Evolutionary conservation across 23 tunicate species (phyloP).

Genomic region (Styela clava): DNA sequence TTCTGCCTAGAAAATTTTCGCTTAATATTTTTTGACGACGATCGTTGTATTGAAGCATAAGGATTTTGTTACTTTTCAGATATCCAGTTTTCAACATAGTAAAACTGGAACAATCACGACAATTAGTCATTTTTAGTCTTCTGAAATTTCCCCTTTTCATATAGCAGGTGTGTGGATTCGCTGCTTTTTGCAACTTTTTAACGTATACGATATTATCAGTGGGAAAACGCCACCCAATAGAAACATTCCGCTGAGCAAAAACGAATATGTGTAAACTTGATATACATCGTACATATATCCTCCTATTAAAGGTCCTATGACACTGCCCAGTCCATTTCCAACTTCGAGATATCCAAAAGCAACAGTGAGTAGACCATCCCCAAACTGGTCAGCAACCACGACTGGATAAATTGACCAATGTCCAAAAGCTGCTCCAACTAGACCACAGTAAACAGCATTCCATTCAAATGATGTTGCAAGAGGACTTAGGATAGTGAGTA

Average conservation of each 20-base stretch:
- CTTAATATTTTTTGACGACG: too few relatives aligned
- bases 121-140: too few relatives aligned
- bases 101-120: too few relatives aligned
- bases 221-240: slow-evolving; percentile 36
- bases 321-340: slow-evolving; percentile 46
- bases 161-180: background rate
- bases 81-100: too few relatives aligned
- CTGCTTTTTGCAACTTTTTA: background rate
- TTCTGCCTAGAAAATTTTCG: too few relatives aligned
- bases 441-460: slow-evolving; percentile 24
- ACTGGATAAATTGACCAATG: slow-evolving; percentile 51
- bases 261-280: slow-evolving; percentile 27
- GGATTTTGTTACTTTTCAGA: too few relatives aligned
- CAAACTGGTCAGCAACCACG: slow-evolving; percentile 36
- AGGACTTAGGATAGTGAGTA: slow-evolving; percentile 38
- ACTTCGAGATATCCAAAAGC: slow-evolving; percentile 38
- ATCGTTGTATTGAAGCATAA: too few relatives aligned
- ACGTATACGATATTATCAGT: background rate
- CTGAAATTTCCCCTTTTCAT: too few relatives aligned
- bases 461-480: slow-evolving; percentile 24
- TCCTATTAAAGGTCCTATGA: slow-evolving; percentile 47
- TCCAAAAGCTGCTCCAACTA: slow-evolving; percentile 41
- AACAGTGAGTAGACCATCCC: slow-evolving; percentile 21
- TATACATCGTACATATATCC: slow-evolving; percentile 46
- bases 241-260: slow-evolving; percentile 30